Base-by-base conservation (phyloP, 1,140 invertebrate genomes). In the Piezodorus guildinii region DNA sequence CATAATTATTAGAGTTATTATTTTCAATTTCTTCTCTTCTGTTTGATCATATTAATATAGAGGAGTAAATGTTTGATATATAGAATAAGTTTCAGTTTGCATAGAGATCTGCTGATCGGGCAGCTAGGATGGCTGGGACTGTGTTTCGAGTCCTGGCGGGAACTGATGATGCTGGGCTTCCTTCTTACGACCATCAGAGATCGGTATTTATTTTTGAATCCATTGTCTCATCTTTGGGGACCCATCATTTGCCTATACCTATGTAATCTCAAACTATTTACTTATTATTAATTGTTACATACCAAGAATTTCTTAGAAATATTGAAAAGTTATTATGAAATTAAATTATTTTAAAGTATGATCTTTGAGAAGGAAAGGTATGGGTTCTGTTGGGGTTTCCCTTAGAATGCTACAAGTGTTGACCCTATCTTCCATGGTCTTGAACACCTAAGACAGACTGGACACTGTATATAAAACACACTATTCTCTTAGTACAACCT, bases 141-240 rank as follows among this genome's bases (percentile, higher is more conserved):
- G 82, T 86, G 70, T 87, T 86, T 77, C 81, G 86, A 60, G 81
- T 87, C 72, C 82, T 87, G 70, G 83, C 85, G 64, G 85, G 85
- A 69, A 87, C 85, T 62, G 85, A 87, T 78, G 84, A 82, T 73
- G 79, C 85, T 67, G 83, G 82, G 75, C 77, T 85, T 60, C 62
- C 67, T 58, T 82, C 71, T 76, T 86, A 71, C 82, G 81, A 73
- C 79, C 83, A 71, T 56, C 52, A 60, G 43, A 62, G 45, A 65
- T 62, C 60, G 60, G 49, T 62, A 65, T 54, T 56, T 45, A 61
- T 27, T 19, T 25, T 25, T 56, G 17, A 56, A 23, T 23, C 23
- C 52, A 56, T 56, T 56, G 52, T 56, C 52, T 56, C 52, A 39
- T 39, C 34, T 39, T 39, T 39, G 34, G 34, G 34, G 34, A 39